Base-by-base conservation (phyloP, 2,888 invertebrate genomes). In the Gymnosoma rotundatum region DNA sequence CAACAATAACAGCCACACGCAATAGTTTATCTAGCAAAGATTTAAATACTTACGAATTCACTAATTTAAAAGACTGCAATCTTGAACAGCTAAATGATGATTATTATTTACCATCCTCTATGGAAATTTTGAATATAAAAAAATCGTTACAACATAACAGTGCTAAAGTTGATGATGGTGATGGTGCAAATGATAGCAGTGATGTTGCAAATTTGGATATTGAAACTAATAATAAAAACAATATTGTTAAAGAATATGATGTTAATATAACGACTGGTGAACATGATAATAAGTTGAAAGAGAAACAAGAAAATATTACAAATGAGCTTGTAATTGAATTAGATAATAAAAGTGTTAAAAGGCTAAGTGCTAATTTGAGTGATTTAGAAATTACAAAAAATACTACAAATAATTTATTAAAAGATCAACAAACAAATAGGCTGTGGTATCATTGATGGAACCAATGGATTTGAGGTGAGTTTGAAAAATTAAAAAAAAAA, bases 381-480 rank as follows among this genome's bases (percentile, higher is more conserved):
- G 84, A 84, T 74, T 78, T 84, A 60, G 84, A 84, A 70, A 54
- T 66, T 16, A 66, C 78, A 36, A 80, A 75, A 74, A 86, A 72
- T 72, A 78, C 83, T 60, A 83, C 85, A 64, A 83, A 83, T 81
- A 83, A 72, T 69, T 86, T 74, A 75, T 76, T 83, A 69, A 78
- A 74, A 48, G 83, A 86, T 82, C 79, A 73, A 60, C 73, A 76
- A 88, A 88, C 88, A 88, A 90, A 90, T 86, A 89, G 90, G 90
- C 91, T 91, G 90, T 91, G 91, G 91, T 90, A 91, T 89, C 90
- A 90, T 91, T 91, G 91, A 91, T 90, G 90, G 89, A 90, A 89
- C 87, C 88, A 89, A 89, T 89, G 89, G 90, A 90, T 89, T 91
- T 89, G 88, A 91, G 91, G 91, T 90, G 73, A 89, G 90, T 86